These are phyloP conservation scores for Gnathonemus echidnorhynchus DNA, from an alignment of 2,113 vertebrate genomes.

Conservation along the genomic window DNA sequence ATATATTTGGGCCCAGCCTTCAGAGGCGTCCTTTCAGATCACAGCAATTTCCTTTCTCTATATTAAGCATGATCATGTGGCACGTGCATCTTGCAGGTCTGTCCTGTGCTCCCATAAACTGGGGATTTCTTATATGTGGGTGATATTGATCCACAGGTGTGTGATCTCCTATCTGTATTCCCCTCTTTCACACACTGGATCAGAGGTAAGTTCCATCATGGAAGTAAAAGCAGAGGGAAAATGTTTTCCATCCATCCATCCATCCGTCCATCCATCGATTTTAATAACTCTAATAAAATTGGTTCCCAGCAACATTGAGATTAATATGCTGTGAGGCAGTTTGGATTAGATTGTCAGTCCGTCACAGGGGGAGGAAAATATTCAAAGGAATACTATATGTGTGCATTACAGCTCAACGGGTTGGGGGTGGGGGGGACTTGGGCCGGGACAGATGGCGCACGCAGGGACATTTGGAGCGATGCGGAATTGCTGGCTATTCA, in stretches of 20 bases:
- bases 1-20: neutral
- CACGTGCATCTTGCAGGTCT: neutral
- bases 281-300: neutral
- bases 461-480: neutral
- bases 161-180: neutral
- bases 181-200: neutral
- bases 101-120: no score
- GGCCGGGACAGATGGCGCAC: neutral
- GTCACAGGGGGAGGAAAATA: neutral
- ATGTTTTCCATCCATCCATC: neutral
- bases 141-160: neutral
- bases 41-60: neutral
- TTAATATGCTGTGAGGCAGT: neutral
- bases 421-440: neutral
- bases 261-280: neutral
- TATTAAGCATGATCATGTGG: neutral
- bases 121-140: neutral
- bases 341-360: neutral
- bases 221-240: neutral
- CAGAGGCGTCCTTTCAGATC: neutral
- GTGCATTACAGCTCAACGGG: neutral
- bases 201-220: neutral
- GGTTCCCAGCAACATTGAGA: neutral
- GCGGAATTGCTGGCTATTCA: neutral
- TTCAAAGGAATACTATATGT: neutral